Evolutionary conservation across 2,113 vertebrate genomes (phyloP).

Genomic region (Marcusenius ussheri): DNA sequence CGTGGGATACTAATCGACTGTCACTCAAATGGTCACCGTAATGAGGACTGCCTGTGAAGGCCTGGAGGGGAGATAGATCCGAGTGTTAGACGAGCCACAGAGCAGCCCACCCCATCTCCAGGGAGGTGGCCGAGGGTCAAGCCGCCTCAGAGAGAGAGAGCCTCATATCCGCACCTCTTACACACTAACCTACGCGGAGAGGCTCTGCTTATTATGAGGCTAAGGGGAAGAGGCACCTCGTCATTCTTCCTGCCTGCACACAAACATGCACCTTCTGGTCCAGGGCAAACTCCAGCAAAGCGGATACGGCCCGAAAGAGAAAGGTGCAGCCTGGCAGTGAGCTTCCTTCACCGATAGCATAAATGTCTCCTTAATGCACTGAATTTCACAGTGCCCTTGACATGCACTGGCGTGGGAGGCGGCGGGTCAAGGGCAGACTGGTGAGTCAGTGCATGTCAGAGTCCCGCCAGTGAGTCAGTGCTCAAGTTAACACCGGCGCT

Average conservation of each 20-base stretch:
- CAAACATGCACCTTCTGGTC: neutral
- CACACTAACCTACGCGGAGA: neutral
- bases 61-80: conserved; percentile 74
- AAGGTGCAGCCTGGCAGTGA: neutral
- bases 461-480: neutral
- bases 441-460: neutral
- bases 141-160: conserved; percentile 49
- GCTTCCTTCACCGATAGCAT: neutral
- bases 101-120: conserved; percentile 66
- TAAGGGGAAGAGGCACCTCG: neutral
- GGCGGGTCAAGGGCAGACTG: neutral
- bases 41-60: conserved; percentile 95
- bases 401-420: neutral
- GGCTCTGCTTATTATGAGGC: neutral
- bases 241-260: neutral
- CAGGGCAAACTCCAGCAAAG: neutral
- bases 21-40: conserved; percentile 96
- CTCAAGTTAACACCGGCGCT: neutral
- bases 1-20: conserved; percentile 94
- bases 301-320: neutral
- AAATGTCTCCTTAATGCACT: neutral
- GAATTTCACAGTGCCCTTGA: neutral
- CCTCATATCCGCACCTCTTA: neutral
- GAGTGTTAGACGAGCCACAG: conserved; percentile 80
- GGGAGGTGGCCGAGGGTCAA: conserved; percentile 51